A percentile compares a stretch with the other conserved stretches of the same genome.
phyloP scores from a whole-genome alignment of 35 echinoderm and acorn worm species.

The Apostichopus californicus region DNA sequence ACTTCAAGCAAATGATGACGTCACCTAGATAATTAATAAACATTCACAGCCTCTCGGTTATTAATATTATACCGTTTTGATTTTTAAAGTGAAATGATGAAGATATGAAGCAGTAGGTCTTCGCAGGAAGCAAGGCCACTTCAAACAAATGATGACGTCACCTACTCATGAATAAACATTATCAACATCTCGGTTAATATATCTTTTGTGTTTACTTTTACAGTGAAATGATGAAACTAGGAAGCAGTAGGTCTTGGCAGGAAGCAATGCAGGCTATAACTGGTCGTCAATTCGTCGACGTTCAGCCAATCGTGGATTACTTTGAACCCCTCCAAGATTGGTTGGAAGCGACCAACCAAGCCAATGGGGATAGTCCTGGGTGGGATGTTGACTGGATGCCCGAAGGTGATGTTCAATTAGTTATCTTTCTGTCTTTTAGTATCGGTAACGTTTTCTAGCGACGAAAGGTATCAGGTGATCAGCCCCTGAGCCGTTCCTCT shows the following conservation, averaged over 20 bases:
- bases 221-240: constrained; percentile 80
- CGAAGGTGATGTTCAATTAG: neutral
- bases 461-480: no score
- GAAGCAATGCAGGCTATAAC: constrained; percentile 92
- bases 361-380: constrained; percentile 73
- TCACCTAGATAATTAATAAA: no score
- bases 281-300: constrained; percentile 67
- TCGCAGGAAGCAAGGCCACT: no score
- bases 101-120: no score
- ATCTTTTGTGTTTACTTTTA: neutral
- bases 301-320: constrained; percentile 72
- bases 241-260: constrained; percentile 74
- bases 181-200: neutral
- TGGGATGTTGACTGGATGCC: constrained; percentile 71
- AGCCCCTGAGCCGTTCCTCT: no score
- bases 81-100: no score
- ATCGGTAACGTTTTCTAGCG: no score
- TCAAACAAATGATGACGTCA: no score
- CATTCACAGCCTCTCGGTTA: neutral
- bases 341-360: constrained; percentile 68
- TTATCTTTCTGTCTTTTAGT: no score
- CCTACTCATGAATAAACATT: no score
- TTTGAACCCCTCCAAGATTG: constrained; percentile 81
- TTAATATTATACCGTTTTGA: no score
- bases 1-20: no score